A percentile compares a stretch with the other conserved stretches of the same genome.
phyloP scores from a whole-genome alignment of 2,888 invertebrate genomes.

The Heliconius charithonia region DNA sequence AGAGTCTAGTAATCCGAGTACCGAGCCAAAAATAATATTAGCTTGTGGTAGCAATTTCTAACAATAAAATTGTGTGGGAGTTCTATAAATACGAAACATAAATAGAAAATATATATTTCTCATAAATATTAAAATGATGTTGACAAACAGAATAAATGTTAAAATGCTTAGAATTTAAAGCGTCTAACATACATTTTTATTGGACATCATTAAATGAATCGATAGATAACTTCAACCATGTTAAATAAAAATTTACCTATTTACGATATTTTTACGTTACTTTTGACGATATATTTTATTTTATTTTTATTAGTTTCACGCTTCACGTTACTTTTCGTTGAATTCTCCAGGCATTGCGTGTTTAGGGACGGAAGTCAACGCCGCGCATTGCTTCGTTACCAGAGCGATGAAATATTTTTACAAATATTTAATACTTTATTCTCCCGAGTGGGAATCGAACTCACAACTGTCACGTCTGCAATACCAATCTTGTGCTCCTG shows the following conservation, averaged over 20 bases:
- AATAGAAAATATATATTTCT: neutral
- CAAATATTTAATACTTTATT: too few species aligned
- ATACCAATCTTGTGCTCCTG: too few species aligned
- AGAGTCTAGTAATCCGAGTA: neutral
- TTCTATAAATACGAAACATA: neutral
- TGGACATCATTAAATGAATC: slow-evolving; percentile 1
- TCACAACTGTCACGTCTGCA: too few species aligned
- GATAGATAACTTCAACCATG: neutral
- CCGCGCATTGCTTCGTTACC: too few species aligned
- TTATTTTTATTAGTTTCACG: too few species aligned
- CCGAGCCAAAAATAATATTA: neutral
- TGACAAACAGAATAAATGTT: neutral
- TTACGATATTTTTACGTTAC: slow-evolving; percentile 14
- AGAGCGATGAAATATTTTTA: too few species aligned
- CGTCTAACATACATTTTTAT: slow-evolving; percentile 4
- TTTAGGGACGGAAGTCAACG: too few species aligned
- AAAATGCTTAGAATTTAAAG: neutral
- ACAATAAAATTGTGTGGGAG: neutral
- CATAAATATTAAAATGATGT: neutral
- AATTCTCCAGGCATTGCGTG: too few species aligned
- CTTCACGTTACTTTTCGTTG: too few species aligned
- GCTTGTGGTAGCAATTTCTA: neutral
- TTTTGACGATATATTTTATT: neutral
- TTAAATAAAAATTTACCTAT: slow-evolving; percentile 1
- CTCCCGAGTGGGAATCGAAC: too few species aligned